Conservation (phyloP, 2,113 vertebrate species). For the Labeo catla region DNA sequence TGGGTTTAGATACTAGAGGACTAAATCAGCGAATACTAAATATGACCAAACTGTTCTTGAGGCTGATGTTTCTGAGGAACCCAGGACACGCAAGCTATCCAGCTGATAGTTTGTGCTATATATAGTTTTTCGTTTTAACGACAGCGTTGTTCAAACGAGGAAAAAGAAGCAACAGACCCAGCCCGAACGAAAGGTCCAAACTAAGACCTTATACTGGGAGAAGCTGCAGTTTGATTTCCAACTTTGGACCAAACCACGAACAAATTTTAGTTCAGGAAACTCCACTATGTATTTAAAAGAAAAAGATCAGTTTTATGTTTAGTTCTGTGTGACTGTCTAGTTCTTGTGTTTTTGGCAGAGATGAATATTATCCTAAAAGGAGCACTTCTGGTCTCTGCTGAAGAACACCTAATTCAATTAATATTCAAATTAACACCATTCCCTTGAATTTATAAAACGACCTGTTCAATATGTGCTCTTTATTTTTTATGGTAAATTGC, state of each 20-base stretch:
- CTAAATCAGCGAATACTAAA: slow-evolving; percentile 3
- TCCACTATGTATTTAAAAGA: slow-evolving; percentile 36
- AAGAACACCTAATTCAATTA: slow-evolving; percentile 37
- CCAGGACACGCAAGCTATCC: not conserved
- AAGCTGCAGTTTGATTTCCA: slow-evolving; percentile 24
- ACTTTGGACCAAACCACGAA: slow-evolving; percentile 41
- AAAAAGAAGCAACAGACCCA: not conserved
- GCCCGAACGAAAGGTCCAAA: not conserved
- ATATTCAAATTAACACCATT: slow-evolving; percentile 19
- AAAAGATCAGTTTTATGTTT: not conserved
- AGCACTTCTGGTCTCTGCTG: slow-evolving; percentile 54
- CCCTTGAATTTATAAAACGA: slow-evolving; percentile 25
- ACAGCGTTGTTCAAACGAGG: not conserved
- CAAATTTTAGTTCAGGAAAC: slow-evolving; percentile 18
- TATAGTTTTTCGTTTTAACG: not conserved
- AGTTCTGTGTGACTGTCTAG: slow-evolving; percentile 32
- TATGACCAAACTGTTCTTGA: slow-evolving; percentile 7
- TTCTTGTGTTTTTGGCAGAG: slow-evolving; percentile 40
- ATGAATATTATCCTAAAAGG: slow-evolving; percentile 43
- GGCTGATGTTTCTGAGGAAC: not conserved
- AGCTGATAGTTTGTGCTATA: not conserved
- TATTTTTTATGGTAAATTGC: slow-evolving; percentile 11
- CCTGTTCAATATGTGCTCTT: slow-evolving; percentile 16
- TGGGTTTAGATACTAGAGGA: not conserved
- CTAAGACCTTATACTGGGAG: slow-evolving; percentile 6